Evolutionary conservation across 2,797 vertebrate genomes (phyloP).

Genomic region (Enteromius trimaculatus): DNA sequence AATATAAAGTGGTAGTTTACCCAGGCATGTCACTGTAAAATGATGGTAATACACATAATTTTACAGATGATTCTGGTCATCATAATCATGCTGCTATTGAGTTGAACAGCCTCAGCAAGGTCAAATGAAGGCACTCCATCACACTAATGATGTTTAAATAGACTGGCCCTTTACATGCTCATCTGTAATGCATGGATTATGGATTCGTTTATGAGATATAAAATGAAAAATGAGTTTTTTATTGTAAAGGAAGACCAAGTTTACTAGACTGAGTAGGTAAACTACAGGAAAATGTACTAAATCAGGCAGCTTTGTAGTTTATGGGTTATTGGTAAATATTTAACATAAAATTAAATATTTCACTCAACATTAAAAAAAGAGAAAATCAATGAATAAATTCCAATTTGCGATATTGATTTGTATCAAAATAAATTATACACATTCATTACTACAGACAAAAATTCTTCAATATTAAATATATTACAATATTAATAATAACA

Average conservation of each 20-base stretch:
- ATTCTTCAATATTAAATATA: background rate
- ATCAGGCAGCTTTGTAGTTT: background rate
- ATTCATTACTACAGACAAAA: background rate
- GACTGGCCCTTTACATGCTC: background rate
- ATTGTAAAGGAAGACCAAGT: background rate
- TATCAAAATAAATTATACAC: background rate
- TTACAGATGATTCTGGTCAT: constrained; percentile 3
- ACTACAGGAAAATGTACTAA: background rate
- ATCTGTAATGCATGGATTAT: background rate
- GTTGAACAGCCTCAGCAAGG: background rate
- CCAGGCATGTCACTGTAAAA: background rate
- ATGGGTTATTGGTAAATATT: background rate
- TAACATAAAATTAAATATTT: background rate
- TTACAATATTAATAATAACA: background rate
- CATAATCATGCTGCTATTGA: background rate
- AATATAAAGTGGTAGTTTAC: background rate
- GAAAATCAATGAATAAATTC: background rate
- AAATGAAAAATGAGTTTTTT: background rate
- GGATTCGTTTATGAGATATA: background rate
- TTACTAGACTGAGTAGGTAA: background rate
- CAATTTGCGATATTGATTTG: background rate
- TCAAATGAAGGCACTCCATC: background rate
- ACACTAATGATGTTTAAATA: constrained; percentile 34
- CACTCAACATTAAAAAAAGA: too few species aligned
- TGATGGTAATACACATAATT: background rate